Conservation (phyloP, 37 sponge, comb jelly and placozoan species). For the Dysidea cf. avara region DNA sequence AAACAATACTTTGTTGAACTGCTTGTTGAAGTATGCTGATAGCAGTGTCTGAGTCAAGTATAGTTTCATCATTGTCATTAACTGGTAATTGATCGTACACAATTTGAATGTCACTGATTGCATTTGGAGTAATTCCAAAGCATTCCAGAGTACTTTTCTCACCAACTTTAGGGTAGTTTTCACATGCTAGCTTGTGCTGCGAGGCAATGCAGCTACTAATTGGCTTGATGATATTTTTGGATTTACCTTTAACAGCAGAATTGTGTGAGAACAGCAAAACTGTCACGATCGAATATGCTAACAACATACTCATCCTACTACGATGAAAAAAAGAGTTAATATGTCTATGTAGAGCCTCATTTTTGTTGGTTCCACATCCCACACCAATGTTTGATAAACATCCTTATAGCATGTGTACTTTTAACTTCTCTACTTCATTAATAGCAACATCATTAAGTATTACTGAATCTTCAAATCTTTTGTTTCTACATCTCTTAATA, state of each 20-base stretch:
- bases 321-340: conserved; percentile 5
- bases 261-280: conserved; percentile 25
- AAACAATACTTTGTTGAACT: too few relatives aligned
- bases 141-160: too few relatives aligned
- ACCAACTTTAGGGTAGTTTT: too few relatives aligned
- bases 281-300: conserved; percentile 43
- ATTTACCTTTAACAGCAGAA: conserved; percentile 1
- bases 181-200: too few relatives aligned
- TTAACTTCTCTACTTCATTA: conserved; percentile 10
- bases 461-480: neutral
- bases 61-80: too few relatives aligned
- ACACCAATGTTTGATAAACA: conserved; percentile 36
- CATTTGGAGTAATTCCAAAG: too few relatives aligned
- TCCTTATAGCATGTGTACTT: conserved; percentile 26
- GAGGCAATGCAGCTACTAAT: too few relatives aligned
- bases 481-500: conserved; percentile 8
- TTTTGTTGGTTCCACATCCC: conserved; percentile 39
- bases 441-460: conserved; percentile 16
- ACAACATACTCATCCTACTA: conserved; percentile 30
- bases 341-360: conserved; percentile 33
- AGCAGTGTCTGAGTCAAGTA: neutral
- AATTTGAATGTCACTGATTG: too few relatives aligned
- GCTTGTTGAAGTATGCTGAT: conserved; percentile 3
- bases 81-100: too few relatives aligned
- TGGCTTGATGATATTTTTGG: neutral